These are phyloP conservation scores for Loxodonta africana DNA, from an alignment of 2,113 vertebrate genomes.

Conservation along the genomic window DNA sequence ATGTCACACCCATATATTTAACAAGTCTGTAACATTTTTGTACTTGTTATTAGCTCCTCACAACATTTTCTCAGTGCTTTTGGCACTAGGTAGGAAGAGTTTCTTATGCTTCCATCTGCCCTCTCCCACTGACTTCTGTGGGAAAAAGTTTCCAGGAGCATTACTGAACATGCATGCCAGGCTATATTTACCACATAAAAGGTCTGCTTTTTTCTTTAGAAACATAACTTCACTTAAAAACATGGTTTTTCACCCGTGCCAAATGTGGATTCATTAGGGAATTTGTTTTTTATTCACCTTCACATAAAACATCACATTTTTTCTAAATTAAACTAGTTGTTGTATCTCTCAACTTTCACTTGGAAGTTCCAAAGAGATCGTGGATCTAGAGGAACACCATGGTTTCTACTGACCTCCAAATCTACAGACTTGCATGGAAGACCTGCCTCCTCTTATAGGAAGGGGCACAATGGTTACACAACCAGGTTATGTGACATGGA, in stretches of 20 bases:
- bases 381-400: too few species aligned
- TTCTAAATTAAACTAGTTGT: not conserved
- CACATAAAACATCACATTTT: not conserved
- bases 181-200: not conserved
- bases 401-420: not conserved
- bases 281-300: not conserved
- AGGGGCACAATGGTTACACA: not conserved
- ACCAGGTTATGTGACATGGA: not conserved
- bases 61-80: not conserved
- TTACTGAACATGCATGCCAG: slow-evolving; percentile 26
- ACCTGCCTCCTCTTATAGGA: not conserved
- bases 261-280: not conserved
- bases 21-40: not conserved
- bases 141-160: slow-evolving; percentile 26
- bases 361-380: not conserved
- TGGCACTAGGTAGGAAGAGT: slow-evolving; percentile 38
- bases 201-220: slow-evolving; percentile 34
- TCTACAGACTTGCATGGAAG: not conserved
- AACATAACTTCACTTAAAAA: slow-evolving; percentile 5
- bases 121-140: slow-evolving; percentile 14
- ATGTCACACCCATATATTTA: not conserved
- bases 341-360: not conserved
- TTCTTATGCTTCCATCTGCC: slow-evolving; percentile 51
- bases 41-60: not conserved
- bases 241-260: not conserved